Conservation (phyloP, 2,113 vertebrate species). For the Dipodomys stephensi region DNA sequence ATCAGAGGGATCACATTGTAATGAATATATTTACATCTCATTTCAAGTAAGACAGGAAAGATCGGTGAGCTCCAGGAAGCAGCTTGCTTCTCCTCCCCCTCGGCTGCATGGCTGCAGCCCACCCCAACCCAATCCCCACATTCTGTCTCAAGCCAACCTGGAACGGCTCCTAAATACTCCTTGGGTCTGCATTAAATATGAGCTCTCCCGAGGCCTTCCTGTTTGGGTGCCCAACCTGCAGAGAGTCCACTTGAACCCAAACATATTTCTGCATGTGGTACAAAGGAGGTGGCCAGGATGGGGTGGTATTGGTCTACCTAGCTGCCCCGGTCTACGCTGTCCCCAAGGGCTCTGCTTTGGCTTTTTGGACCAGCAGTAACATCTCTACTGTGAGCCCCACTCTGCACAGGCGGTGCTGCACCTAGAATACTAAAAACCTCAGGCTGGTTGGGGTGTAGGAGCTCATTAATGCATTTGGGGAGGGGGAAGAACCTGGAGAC, state of each 20-base stretch:
- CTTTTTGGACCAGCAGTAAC: neutral
- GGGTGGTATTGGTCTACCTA: neutral
- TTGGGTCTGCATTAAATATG: accelerated
- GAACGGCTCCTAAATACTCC: neutral
- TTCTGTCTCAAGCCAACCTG: neutral
- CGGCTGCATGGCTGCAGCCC: accelerated
- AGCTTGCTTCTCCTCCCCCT: conserved; percentile 3
- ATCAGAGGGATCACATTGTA: conserved; percentile 82
- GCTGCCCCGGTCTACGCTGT: neutral
- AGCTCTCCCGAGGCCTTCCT: neutral
- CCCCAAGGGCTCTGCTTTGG: neutral
- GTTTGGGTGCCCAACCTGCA: neutral
- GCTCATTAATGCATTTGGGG: conserved; percentile 71
- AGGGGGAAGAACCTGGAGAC: conserved; percentile 70
- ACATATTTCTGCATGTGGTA: neutral
- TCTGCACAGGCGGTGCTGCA: conserved; percentile 84
- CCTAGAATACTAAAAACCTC: conserved; percentile 84
- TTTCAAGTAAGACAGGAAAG: conserved; percentile 74
- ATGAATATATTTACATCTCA: conserved; percentile 88
- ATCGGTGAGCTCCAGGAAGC: neutral
- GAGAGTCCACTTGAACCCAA: conserved; percentile 7
- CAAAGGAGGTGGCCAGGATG: neutral
- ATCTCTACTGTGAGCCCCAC: conserved; percentile 64
- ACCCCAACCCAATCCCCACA: neutral
- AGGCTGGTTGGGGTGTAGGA: conserved; percentile 73